phyloP scores from a whole-genome alignment of 2,797 vertebrate genomes.

The Syngnathus rostellatus region DNA sequence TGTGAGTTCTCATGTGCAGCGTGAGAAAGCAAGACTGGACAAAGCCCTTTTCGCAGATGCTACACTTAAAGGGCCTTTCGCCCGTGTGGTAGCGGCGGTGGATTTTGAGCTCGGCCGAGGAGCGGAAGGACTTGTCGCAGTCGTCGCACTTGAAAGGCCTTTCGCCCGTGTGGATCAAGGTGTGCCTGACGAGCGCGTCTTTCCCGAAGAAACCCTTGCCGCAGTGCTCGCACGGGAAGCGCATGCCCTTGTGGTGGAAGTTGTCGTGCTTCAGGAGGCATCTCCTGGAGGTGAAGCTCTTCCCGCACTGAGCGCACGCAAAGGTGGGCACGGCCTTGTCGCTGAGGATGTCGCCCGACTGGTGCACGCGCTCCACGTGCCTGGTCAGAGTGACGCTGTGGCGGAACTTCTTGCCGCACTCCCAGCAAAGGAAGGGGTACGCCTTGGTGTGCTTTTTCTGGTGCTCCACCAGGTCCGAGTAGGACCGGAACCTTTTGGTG shows the following conservation, averaged over 20 bases:
- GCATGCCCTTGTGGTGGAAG: slow-evolving; percentile 64
- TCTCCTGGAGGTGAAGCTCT: slow-evolving; percentile 56
- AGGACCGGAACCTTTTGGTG: slow-evolving; percentile 57
- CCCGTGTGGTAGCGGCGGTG: slow-evolving; percentile 62
- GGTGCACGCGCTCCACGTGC: slow-evolving; percentile 60
- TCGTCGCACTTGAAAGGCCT: slow-evolving; percentile 63
- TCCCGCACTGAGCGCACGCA: slow-evolving; percentile 53
- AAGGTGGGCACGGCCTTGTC: slow-evolving; percentile 47
- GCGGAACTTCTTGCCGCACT: slow-evolving; percentile 64
- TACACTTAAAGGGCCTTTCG: slow-evolving; percentile 60
- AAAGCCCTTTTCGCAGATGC: slow-evolving; percentile 59
- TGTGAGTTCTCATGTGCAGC: slow-evolving; percentile 65
- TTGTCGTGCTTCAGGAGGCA: slow-evolving; percentile 64
- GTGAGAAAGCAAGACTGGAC: slow-evolving; percentile 66
- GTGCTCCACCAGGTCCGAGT: slow-evolving; percentile 61
- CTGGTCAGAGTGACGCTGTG: slow-evolving; percentile 59
- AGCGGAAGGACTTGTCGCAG: slow-evolving; percentile 62
- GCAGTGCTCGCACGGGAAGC: slow-evolving; percentile 59
- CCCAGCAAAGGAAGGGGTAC: slow-evolving; percentile 65
- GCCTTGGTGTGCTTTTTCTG: slow-evolving; percentile 66
- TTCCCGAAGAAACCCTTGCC: slow-evolving; percentile 66
- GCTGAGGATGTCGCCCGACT: slow-evolving; percentile 35
- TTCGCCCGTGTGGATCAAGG: slow-evolving; percentile 62
- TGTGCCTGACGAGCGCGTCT: slow-evolving; percentile 60
- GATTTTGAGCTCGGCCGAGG: slow-evolving; percentile 58